These are phyloP conservation scores for Gryllus longicercus DNA, from an alignment of 2,888 invertebrate genomes.

Conservation along the genomic window DNA sequence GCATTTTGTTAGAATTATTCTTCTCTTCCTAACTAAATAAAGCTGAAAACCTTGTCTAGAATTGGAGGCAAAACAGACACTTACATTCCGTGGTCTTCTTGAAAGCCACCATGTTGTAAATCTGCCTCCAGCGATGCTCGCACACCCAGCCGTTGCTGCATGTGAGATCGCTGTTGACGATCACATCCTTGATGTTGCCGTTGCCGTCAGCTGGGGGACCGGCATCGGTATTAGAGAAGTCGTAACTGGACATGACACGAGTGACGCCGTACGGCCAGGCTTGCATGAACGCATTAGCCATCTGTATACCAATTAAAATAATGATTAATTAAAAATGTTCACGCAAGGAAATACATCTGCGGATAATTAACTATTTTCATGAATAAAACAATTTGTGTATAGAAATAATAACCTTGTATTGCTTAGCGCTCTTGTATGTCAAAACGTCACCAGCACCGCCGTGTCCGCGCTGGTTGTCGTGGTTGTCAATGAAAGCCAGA, in stretches of 20 bases:
- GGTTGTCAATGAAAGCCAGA: conserved; percentile 82
- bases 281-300: conserved; percentile 82
- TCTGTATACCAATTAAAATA: conserved; percentile 43
- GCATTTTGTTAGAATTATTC: too few species aligned
- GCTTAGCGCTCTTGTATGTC: conserved; percentile 63
- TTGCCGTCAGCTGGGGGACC: conserved; percentile 66
- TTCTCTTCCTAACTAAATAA: too few species aligned
- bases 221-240: conserved; percentile 55
- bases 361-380: conserved; percentile 33
- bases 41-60: too few species aligned
- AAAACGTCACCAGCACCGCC: conserved; percentile 61
- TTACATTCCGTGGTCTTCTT: conserved; percentile 60
- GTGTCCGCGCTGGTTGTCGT: conserved; percentile 82
- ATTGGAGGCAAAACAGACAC: not conserved
- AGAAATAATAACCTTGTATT: conserved; percentile 55
- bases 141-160: conserved; percentile 77
- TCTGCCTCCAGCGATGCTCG: conserved; percentile 81
- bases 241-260: conserved; percentile 82
- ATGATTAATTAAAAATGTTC: too few species aligned
- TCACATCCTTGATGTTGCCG: conserved; percentile 63
- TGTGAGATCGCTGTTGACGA: conserved; percentile 59
- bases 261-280: conserved; percentile 79
- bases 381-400: conserved; percentile 35
- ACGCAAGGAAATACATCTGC: too few species aligned
- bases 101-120: conserved; percentile 74